Evolutionary conservation across 2,797 vertebrate genomes (phyloP).

Genomic region (Perdix hodgsoniae): DNA sequence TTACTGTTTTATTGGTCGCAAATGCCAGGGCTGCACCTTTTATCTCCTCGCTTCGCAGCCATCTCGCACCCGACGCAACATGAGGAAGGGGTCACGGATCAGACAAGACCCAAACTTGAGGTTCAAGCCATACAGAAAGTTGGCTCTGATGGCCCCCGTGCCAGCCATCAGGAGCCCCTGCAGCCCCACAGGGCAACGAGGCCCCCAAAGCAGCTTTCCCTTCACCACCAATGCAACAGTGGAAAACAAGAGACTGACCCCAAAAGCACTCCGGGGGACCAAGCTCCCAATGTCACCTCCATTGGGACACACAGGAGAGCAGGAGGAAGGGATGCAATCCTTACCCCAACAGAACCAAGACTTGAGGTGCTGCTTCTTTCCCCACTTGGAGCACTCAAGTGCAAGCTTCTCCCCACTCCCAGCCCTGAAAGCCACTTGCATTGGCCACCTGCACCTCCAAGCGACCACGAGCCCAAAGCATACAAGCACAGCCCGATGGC

Average conservation of each 20-base stretch:
- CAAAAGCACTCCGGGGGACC: too few species aligned
- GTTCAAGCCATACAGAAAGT: neutral
- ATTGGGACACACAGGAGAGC: too few species aligned
- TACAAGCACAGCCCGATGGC: neutral
- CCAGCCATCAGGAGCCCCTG: too few species aligned
- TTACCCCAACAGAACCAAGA: too few species aligned
- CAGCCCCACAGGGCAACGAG: too few species aligned
- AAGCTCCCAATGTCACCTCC: too few species aligned
- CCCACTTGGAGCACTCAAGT: neutral
- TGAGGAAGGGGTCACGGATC: neutral
- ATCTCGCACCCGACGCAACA: neutral
- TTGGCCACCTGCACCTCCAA: neutral
- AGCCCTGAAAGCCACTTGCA: neutral
- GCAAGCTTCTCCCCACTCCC: neutral
- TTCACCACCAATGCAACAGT: too few species aligned
- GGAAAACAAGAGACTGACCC: too few species aligned
- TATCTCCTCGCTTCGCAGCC: neutral
- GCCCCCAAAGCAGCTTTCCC: neutral
- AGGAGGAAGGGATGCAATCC: too few species aligned
- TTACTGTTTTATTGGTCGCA: conserved; percentile 58
- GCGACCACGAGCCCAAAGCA: too few species aligned
- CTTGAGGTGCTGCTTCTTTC: too few species aligned
- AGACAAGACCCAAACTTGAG: neutral
- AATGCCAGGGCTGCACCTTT: neutral
- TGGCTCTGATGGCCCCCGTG: neutral